Evolutionary conservation across 2,888 invertebrate genomes (phyloP), one percentile per base, ranked within the genome.

Genomic region (Junonia oenone): DNA sequence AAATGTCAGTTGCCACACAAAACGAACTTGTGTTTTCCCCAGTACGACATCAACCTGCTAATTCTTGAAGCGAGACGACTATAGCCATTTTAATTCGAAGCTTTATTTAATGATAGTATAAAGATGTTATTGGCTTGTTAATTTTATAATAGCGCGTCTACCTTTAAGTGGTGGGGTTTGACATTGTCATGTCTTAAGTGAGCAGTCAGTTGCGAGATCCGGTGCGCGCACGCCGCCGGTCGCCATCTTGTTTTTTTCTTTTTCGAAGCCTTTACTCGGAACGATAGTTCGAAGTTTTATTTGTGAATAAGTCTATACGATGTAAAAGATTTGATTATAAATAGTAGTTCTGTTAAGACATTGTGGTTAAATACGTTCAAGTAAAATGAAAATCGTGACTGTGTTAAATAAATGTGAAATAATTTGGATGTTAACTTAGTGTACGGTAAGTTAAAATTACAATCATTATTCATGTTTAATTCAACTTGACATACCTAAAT

Each of bases 151-250:
- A 22, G 22, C 22, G 22, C 22, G 3, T 22, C 5, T 22, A 5
- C 22, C 22, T 22, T 22, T 22, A 33, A 27, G 78, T 66, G 62
- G 72, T 66, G 81, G 78, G 81, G 78, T 63, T 76, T 72, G 74
- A 77, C 75, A 76, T 74, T 74, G 76, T 76, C 72, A 74, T 75
- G 76, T 72, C 67, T 68, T 55, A 70, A 73, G 81, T 75, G 77
- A 74, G 73, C 83, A 83, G 83, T 86, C 78, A 76, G 78, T 75
- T 77, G 76, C 72, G 71, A 78, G 79, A 73, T 78, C 76, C 78
- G 79, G 78, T 73, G 77, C 77, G 76, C 69, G 65, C 63, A 71
- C 73, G 78, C 68, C 61, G 68, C 62, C 60, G 22, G 63, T 62
- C 68, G 75, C 76, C 72, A 77, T 76, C 63, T 78, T 73, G 70